Evolutionary conservation across 2,888 invertebrate genomes (phyloP), one percentile per base, ranked within the genome.

Genomic region (Dasysyrphus albostriatus): DNA sequence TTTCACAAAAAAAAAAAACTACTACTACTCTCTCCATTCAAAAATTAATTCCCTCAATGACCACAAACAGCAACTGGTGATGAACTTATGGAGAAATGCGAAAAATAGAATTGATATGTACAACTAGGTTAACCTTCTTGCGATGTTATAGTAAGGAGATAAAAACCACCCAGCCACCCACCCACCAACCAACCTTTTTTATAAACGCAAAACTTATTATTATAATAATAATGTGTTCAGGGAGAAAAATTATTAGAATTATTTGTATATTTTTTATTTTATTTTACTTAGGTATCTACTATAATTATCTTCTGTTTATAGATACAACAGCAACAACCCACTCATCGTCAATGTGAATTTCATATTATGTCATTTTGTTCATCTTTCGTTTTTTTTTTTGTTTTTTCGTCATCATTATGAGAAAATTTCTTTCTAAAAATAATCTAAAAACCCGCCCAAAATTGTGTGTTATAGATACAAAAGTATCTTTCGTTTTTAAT

Each of bases 311-410:
- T 16, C 12, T 10, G 32, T 4, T 47, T 47, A 32, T 65, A 29
- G 3, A 47, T 10, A 19, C 9, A 49, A n/a, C 54, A 37, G n/a
- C n/a, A 16, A 39, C 54, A 37, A 37, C 44, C 77, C 77, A 61
- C 70, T 72, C 70, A 10, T 10, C 8, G 44, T 47, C 65, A 32
- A 9, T 29, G 65, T 47, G 10, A 47, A 47, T 63, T 32, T 65
- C 63, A 34, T 78, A 24, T 37, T 39, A 58, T 16, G 8, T 73
- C 65, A 37, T 74, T 61, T 70, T 12, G 56, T 58, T 67, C 67
- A 58, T 67, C 67, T 74, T 80, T 74, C 72, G 58, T 73, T 56
- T 72, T 72, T 61, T 61, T 37, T 56, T 56, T 79, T 70, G 2
- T 47, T 63, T 79, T 44, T 54, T 78, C 72, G 29, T 63, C 63